Evolutionary conservation across 2,888 invertebrate species (phyloP).

Genomic region (Andrena bucephala): DNA sequence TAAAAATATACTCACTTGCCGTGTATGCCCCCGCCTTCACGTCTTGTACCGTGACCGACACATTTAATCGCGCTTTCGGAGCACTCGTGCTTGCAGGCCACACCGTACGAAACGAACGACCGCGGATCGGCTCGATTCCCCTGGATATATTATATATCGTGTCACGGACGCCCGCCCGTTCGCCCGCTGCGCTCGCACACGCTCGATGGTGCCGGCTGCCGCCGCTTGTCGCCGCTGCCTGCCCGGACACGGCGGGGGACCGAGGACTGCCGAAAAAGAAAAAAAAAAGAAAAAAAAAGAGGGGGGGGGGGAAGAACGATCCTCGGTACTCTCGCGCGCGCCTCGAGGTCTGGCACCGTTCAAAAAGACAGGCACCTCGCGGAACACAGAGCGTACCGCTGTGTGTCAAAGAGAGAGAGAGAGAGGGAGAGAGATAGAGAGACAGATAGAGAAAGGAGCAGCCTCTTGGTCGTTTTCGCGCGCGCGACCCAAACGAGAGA

Average conservation of each 20-base stretch:
- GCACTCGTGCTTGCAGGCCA: constrained; percentile 64
- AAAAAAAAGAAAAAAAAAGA: too few relatives aligned
- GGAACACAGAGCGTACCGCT: neutral
- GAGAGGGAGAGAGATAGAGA: neutral
- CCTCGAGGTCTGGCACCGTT: neutral
- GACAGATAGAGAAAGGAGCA: constrained; percentile 13
- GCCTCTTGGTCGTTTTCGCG: constrained; percentile 24
- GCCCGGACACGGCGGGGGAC: constrained; percentile 39
- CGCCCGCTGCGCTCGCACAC: constrained; percentile 18
- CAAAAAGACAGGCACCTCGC: neutral
- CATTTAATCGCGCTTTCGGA: constrained; percentile 76
- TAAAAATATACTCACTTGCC: constrained; percentile 74
- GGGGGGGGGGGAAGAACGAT: neutral
- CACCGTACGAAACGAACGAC: constrained; percentile 57
- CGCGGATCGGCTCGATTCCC: constrained; percentile 66
- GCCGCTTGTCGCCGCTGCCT: constrained; percentile 70
- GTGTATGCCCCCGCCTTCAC: constrained; percentile 73
- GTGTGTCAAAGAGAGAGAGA: neutral
- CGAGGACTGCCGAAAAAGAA: constrained; percentile 33
- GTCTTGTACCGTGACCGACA: constrained; percentile 81
- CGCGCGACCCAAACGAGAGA: constrained; percentile 23
- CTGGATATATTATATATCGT: constrained; percentile 56
- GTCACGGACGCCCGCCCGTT: constrained; percentile 60
- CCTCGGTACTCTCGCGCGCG: constrained; percentile 16
- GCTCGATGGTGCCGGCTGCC: constrained; percentile 52